Base-by-base conservation (phyloP, 2,113 vertebrate genomes). In the Euleptes europaea region DNA sequence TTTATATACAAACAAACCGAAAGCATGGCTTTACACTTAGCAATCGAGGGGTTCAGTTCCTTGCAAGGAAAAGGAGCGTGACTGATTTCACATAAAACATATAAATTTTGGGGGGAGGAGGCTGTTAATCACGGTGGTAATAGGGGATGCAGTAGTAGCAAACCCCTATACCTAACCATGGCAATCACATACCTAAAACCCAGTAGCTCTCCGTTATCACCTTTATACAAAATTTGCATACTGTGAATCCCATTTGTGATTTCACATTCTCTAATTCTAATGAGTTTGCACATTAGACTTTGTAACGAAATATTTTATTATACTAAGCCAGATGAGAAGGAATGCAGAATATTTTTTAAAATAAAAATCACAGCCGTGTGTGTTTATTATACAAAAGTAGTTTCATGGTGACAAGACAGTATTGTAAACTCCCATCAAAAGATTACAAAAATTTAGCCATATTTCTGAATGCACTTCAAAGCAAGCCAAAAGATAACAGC, bases 401-500 rank as follows among this genome's bases (percentile, higher is more conserved):
- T 96, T 96, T 97, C 95, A 95, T 97, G 96, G 95, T 97, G 91
- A 96, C 95, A 93, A 94, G 95, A 96, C 96, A 97, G 97, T 97
- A 97, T 97, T 97, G 96, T 96, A 96, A 78, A 85, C 95, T 95
- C 96, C 96, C 96, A 94, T 95, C 95, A 95, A 93, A 95, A 96
- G 95, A 96, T 91, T 91, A 96, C 94, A 95, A 96, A 85, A 94
- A 94, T 94, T 97, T 97, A 97, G 97, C 97, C 97, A 97, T 97
- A 97, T 96, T 95, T 97, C 96, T 97, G 96, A 97, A 96, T 97
- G 96, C 96, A 97, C 97, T 97, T 97, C 96, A 92, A 95, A 94
- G 94, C 95, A 97, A 97, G 96, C 97, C 96, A 97, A 97, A 97
- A 96, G 93, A 97, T 95, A 94, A 96, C 96, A 97, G 96, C 96